These are phyloP conservation scores for Cydia fagiglandana DNA, from an alignment of 1,140 invertebrate genomes.

Conservation along the genomic window DNA sequence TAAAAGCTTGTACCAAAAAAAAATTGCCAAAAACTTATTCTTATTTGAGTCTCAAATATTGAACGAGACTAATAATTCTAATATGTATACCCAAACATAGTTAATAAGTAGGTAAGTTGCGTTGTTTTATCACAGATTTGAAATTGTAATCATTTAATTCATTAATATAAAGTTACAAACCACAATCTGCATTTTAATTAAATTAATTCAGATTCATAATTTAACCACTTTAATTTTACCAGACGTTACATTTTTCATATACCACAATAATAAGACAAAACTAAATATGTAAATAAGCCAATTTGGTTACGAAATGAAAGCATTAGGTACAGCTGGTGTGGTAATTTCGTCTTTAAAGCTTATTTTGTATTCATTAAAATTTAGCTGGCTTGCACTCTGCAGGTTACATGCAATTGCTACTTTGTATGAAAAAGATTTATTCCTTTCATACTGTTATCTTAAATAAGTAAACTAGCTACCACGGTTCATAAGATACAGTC, in stretches of 20 bases:
- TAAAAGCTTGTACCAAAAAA: no score
- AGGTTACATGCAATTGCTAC: neutral
- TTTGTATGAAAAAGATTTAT: neutral
- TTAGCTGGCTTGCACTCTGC: neutral
- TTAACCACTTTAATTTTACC: neutral
- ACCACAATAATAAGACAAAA: neutral
- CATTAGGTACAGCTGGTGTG: neutral
- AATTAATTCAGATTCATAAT: neutral
- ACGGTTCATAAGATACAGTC: no score
- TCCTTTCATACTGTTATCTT: no score
- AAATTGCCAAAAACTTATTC: no score
- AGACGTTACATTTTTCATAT: neutral
- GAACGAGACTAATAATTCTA: no score
- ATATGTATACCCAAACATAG: no score
- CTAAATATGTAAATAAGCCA: neutral
- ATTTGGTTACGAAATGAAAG: neutral
- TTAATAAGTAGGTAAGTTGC: no score
- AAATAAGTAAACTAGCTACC: no score
- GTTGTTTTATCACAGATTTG: no score
- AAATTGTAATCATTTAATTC: no score
- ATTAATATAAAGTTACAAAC: no score
- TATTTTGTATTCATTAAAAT: conserved; percentile 3
- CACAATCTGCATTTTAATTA: neutral
- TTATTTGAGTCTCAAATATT: no score
- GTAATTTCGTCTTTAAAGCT: neutral